Percentiles rank a stretch among this genome's conserved stretches.
Evolutionary conservation across 1,140 invertebrate genomes (phyloP).

Genomic region (Bombus sibiricus): DNA sequence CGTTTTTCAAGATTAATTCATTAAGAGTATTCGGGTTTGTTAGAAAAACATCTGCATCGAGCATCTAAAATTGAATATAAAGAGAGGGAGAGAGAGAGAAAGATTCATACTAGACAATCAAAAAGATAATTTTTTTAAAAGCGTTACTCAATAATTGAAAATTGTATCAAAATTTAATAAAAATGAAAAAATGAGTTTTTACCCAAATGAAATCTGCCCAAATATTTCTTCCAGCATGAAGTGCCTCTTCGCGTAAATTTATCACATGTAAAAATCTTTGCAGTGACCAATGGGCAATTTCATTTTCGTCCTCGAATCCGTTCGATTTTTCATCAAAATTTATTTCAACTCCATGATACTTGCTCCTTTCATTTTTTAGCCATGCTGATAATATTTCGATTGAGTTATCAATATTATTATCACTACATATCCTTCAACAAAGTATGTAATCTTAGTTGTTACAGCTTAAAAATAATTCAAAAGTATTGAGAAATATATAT

Average conservation of each 20-base stretch:
- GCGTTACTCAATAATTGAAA: neutral
- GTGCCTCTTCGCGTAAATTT: conserved; percentile 89
- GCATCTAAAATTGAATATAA: conserved; percentile 86
- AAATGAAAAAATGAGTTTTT: conserved; percentile 65
- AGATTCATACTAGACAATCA: neutral
- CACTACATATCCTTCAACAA: conserved; percentile 91
- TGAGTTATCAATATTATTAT: conserved; percentile 93
- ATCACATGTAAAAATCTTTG: conserved; percentile 92
- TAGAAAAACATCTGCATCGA: conserved; percentile 95
- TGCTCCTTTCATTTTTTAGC: conserved; percentile 84
- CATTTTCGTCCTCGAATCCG: conserved; percentile 85
- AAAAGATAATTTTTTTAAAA: no score
- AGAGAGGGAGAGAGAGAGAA: neutral
- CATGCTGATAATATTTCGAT: conserved; percentile 89
- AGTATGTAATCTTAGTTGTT: conserved; percentile 12
- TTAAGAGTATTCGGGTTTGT: conserved; percentile 88
- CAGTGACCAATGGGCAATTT: conserved; percentile 89
- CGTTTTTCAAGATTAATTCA: conserved; percentile 86
- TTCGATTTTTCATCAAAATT: conserved; percentile 83
- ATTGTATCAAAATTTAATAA: neutral
- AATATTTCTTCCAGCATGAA: conserved; percentile 87
- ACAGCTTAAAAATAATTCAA: neutral
- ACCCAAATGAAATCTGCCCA: conserved; percentile 95
- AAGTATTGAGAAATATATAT: neutral
- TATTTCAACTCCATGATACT: conserved; percentile 90